Evolutionary conservation across 2,113 vertebrate genomes (phyloP).

Genomic region (Peromyscus californicus): DNA sequence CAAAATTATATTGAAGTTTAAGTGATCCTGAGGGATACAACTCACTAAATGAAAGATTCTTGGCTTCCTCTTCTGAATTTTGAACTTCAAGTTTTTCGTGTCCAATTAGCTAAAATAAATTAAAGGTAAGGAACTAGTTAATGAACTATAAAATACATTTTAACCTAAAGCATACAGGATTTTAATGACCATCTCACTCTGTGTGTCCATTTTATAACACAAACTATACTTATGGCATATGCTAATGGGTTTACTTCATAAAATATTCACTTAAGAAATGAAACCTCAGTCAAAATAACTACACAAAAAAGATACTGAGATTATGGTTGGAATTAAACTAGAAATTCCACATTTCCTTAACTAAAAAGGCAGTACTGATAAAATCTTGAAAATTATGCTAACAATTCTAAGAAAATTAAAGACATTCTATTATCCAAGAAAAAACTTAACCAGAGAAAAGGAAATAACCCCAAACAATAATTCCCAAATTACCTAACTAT

Average conservation of each 20-base stretch:
- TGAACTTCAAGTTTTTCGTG: constrained; percentile 75
- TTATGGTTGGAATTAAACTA: constrained; percentile 70
- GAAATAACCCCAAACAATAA: constrained; percentile 75
- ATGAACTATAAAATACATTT: constrained; percentile 42
- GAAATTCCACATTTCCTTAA: constrained; percentile 62
- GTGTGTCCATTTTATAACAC: constrained; percentile 56
- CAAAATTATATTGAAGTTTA: constrained; percentile 88
- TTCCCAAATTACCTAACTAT: constrained; percentile 80
- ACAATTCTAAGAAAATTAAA: constrained; percentile 72
- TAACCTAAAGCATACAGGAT: constrained; percentile 54
- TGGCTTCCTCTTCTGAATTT: constrained; percentile 72
- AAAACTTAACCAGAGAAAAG: constrained; percentile 72
- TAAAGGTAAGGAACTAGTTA: constrained; percentile 68
- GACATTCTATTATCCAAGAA: constrained; percentile 58
- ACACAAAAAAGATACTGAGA: constrained; percentile 68
- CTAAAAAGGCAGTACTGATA: constrained; percentile 72
- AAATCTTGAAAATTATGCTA: constrained; percentile 70
- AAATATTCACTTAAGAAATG: constrained; percentile 72
- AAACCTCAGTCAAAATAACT: constrained; percentile 73
- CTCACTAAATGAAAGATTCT: constrained; percentile 85
- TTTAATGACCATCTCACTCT: constrained; percentile 46
- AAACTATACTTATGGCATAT: constrained; percentile 67
- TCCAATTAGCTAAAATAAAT: constrained; percentile 83
- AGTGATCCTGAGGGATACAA: constrained; percentile 88
- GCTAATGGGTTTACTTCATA: constrained; percentile 69